Percentiles rank a stretch among this genome's conserved stretches.
phyloP scores from a whole-genome alignment of 2,888 invertebrate species.

The Cephonodes hylas region DNA sequence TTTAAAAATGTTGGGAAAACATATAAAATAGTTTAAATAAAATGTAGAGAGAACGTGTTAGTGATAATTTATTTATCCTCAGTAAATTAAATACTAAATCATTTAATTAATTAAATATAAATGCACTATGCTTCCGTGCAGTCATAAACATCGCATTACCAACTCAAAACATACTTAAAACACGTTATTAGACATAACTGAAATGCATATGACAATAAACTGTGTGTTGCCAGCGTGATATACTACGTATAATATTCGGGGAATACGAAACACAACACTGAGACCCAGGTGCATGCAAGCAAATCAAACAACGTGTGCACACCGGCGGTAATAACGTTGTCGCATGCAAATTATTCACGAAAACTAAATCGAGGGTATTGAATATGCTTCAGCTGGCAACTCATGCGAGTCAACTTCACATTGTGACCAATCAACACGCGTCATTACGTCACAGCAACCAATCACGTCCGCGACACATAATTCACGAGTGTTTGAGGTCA shows the following conservation, averaged over 20 bases:
- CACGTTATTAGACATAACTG: neutral
- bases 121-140: too few species aligned
- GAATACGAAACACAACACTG: constrained; percentile 7
- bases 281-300: constrained; percentile 24
- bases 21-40: too few species aligned
- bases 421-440: constrained; percentile 26
- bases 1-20: too few species aligned
- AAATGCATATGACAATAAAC: neutral
- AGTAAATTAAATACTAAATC: too few species aligned
- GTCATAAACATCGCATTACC: too few species aligned
- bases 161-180: neutral
- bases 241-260: neutral
- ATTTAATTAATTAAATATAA: too few species aligned
- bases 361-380: constrained; percentile 43
- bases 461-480: constrained; percentile 11
- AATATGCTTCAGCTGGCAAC: constrained; percentile 26
- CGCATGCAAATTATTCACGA: constrained; percentile 47
- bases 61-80: too few species aligned
- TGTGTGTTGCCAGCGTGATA: neutral
- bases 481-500: constrained; percentile 4
- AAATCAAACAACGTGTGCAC: constrained; percentile 36
- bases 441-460: constrained; percentile 19
- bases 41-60: too few species aligned
- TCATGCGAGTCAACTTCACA: constrained; percentile 11
- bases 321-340: constrained; percentile 31